Evolutionary conservation across 2,797 vertebrate genomes (phyloP).

Genomic region (Perdix hodgsoniae): DNA sequence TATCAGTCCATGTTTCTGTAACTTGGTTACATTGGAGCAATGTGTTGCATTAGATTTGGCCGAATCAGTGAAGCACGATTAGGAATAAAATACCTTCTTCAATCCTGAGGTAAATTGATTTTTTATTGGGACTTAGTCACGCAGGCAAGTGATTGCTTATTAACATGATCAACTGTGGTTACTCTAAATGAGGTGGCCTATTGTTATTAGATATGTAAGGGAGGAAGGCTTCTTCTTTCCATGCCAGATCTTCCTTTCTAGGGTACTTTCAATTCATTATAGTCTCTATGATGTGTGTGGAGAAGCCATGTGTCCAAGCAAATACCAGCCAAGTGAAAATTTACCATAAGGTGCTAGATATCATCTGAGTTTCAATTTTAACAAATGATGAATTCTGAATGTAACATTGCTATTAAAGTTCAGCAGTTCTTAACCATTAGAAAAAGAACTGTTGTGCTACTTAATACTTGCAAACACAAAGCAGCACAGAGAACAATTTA

Average conservation of each 20-base stretch:
- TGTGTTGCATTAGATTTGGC: neutral
- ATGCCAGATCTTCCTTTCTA: neutral
- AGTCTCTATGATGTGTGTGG: accelerated
- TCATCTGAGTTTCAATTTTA: neutral
- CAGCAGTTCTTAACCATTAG: neutral
- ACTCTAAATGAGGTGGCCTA: neutral
- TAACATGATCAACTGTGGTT: neutral
- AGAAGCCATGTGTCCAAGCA: neutral
- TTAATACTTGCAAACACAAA: neutral
- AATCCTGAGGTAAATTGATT: neutral
- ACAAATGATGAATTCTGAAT: neutral
- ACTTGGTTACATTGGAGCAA: neutral
- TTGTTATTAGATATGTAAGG: neutral
- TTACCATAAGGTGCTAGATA: neutral
- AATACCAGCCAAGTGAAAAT: neutral
- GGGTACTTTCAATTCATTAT: neutral
- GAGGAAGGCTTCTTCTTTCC: neutral
- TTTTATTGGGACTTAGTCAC: neutral
- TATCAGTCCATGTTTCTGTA: neutral
- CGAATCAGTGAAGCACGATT: neutral
- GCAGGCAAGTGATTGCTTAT: neutral
- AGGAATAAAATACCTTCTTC: neutral
- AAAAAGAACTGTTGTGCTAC: neutral
- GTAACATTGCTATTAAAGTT: neutral
- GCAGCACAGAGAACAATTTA: neutral